Evolutionary conservation across 2,888 invertebrate species (phyloP).

Genomic region (Trachelus stipa): DNA sequence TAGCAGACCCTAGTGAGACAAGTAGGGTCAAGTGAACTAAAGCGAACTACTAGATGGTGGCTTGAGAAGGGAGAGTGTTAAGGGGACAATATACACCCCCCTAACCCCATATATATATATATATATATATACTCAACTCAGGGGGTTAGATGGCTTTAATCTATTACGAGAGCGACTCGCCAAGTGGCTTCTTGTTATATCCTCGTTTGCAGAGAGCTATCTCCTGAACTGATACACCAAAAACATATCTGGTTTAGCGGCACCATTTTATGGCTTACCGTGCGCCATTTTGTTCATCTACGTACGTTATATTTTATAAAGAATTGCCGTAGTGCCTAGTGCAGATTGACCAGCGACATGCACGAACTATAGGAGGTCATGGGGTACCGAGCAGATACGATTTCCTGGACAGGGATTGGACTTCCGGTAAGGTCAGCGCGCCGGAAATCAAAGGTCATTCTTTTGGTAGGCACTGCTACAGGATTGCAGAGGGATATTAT

Average conservation of each 20-base stretch:
- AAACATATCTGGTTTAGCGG: background rate
- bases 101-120: background rate
- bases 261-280: background rate
- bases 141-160: slow-evolving; percentile 62
- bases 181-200: slow-evolving; percentile 65
- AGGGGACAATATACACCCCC: slow-evolving; percentile 58
- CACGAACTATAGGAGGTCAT: background rate
- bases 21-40: slow-evolving; percentile 64
- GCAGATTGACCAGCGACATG: background rate
- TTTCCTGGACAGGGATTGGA: background rate
- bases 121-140: slow-evolving; percentile 1
- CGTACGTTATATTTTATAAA: background rate
- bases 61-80: slow-evolving; percentile 50
- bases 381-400: background rate
- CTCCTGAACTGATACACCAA: background rate
- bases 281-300: background rate
- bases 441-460: slow-evolving; percentile 44
- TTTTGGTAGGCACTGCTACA: background rate
- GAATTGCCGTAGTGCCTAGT: background rate
- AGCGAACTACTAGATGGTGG: slow-evolving; percentile 44
- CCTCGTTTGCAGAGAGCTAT: slow-evolving; percentile 46
- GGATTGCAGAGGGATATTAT: background rate
- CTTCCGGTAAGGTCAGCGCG: slow-evolving; percentile 32
- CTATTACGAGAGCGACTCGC: slow-evolving; percentile 56
- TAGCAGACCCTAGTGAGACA: slow-evolving; percentile 43